A percentile compares a stretch with the other conserved stretches of the same genome.
Evolutionary conservation across 1,140 invertebrate species (phyloP).

Genomic region (Colletes gigas): DNA sequence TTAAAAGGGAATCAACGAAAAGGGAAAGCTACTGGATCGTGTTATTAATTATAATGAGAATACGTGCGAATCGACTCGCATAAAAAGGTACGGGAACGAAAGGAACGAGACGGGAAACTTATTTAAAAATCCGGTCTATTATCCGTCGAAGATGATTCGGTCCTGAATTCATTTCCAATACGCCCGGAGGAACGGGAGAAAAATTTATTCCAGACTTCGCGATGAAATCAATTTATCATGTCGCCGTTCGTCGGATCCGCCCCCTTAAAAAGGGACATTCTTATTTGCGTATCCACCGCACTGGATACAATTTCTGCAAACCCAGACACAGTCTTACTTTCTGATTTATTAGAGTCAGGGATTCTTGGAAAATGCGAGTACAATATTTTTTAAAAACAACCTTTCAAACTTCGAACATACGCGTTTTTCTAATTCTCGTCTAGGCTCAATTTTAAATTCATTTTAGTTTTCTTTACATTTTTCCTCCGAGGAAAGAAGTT

Average conservation of each 20-base stretch:
- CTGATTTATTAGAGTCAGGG: no score
- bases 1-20: neutral
- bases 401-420: no score
- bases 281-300: neutral
- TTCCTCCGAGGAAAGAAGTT: no score
- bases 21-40: neutral
- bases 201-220: conserved; percentile 16
- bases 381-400: no score
- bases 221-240: conserved; percentile 33
- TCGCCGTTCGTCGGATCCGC: conserved; percentile 9
- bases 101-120: neutral
- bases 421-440: no score
- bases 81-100: neutral
- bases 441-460: no score
- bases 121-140: neutral
- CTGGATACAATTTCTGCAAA: conserved; percentile 12
- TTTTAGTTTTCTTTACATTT: no score
- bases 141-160: neutral
- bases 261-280: conserved; percentile 3
- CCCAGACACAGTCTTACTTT: neutral
- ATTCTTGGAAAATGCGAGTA: no score
- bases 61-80: neutral
- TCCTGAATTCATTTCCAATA: neutral
- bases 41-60: neutral
- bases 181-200: neutral